Base-by-base conservation (phyloP, 2,797 vertebrate genomes). In the Liparis tanakae region DNA sequence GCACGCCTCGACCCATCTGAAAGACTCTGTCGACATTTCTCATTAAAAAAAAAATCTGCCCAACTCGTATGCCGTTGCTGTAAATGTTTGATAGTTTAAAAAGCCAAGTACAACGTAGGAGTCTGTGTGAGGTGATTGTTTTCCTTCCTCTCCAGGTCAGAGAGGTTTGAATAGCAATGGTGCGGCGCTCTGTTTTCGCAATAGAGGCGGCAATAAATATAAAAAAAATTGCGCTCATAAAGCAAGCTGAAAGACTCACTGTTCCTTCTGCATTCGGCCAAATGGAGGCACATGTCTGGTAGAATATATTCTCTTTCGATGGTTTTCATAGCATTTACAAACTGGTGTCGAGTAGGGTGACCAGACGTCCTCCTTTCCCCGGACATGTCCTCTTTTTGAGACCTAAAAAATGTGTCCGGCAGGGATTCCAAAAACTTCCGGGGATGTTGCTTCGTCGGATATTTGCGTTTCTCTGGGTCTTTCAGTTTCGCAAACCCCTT, bases 151-250 rank as follows among this genome's bases (percentile, higher is more conserved):
- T 7, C 10, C 50, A 37, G 22, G 20, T 66, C 46, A 60, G 59
- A 76, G 18, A 57, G 54, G 63, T 74, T 59, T 78, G 37, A 73
- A 74, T 14, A 39, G 43, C 54, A 7, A 33, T 30, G 34, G 20
- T 53, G 17, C 13, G 22, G 37, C 36, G 37, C 17, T 83, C 59
- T 82, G 67, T 76, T 77, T 88, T 80, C 79, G 9, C 46, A 72
- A 66, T 71, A 44, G 20, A 68, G 55, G 17, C 37, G 18, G 30
- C 20, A 70, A 79, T 81, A 72, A 53, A 53, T 53, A 53, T 53
- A 12, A 70, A 76, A 70, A 76, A 64, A 55, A 54, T 33, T 18
- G 10, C 15, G 46, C 43, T 70, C 54, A 36, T 51, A 53, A 78
- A 65, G 46, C 59, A 10, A 61, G 34, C 58, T 57, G 41, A 70